Evolutionary conservation across 2,113 vertebrate species (phyloP), one percentile per base, ranked within the genome.

Genomic region (Salvelinus sp.): DNA sequence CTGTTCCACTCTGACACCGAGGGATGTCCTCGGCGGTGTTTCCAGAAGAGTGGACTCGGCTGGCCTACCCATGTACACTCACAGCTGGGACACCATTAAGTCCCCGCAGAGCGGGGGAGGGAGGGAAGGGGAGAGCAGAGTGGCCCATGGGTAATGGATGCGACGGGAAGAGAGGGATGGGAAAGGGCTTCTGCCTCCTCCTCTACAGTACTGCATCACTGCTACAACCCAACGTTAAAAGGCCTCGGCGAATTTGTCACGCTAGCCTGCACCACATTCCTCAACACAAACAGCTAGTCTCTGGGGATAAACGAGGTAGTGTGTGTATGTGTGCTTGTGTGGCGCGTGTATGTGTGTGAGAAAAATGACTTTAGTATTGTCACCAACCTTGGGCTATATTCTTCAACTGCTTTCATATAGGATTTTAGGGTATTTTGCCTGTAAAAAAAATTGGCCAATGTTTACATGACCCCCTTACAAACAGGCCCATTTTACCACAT

Each of bases 31-130:
- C 5, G 82, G 73, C 70, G 80, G 74, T 75, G 76, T 83, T 90
- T 89, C 82, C 82, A 63, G 73, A 69, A 76, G 79, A 82, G 82
- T 87, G 78, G 87, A 73, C 87, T 86, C 77, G 63, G 68, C 79
- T 80, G 81, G 81, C 72, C 73, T 33, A 9, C 38, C 9, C 9
- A 10, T 44, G 38, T 44, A 79, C 9, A 44, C 38, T 44, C 38
- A 44, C 88, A 90, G 88, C 89, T 90, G 89, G 83, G 85, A 82
- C 16, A 62, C 83, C 76, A 84, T 87, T 82, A 84, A 85, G 82
- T 84, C 85, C 76, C 75, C 74, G 83, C 69, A 83, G 81, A 81
- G 71, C 28, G 1, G 6, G 9, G 38, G 9, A 44, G 16, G 16
- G 50, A 54, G 50, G 48, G 2, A 54, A 16, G 14, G 16, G 16